These are phyloP conservation scores for Dascyllus trimaculatus DNA, from an alignment of 2,113 vertebrate species.

Conservation along the genomic window DNA sequence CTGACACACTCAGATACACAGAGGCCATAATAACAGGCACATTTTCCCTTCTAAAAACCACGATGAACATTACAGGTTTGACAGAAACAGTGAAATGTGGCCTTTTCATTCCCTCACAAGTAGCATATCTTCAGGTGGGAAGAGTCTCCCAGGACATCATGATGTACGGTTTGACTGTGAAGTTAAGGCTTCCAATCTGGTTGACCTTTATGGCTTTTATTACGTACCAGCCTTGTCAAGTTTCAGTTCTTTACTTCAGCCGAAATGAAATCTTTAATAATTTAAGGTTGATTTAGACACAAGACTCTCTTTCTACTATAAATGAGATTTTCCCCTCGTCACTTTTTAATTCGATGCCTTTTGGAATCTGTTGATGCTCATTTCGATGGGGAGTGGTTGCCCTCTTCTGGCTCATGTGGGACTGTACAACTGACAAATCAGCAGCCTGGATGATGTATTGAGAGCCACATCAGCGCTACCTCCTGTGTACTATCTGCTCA, in stretches of 20 bases:
- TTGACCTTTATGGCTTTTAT: neutral
- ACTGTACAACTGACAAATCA: conserved; percentile 30
- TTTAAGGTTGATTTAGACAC: conserved; percentile 12
- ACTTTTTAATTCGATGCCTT: neutral
- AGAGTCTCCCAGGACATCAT: neutral
- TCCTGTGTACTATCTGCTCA: neutral
- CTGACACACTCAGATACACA: conserved; percentile 12
- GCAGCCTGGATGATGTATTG: neutral
- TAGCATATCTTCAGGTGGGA: neutral
- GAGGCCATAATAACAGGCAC: neutral
- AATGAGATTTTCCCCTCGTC: neutral
- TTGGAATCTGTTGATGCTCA: neutral
- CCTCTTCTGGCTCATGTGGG: conserved; percentile 66
- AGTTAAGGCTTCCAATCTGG: conserved; percentile 5
- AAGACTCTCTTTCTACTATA: neutral
- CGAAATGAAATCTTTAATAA: conserved; percentile 30
- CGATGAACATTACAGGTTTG: neutral
- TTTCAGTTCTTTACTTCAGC: neutral
- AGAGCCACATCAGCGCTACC: conserved; percentile 25
- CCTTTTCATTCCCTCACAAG: conserved; percentile 4
- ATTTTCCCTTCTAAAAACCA: neutral
- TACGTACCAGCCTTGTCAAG: neutral
- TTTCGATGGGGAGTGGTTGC: conserved; percentile 42
- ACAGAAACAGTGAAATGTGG: neutral
- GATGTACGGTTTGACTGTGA: neutral